Evolutionary conservation across 2,888 invertebrate species (phyloP).

Genomic region (Malthinus seriepunctatus): DNA sequence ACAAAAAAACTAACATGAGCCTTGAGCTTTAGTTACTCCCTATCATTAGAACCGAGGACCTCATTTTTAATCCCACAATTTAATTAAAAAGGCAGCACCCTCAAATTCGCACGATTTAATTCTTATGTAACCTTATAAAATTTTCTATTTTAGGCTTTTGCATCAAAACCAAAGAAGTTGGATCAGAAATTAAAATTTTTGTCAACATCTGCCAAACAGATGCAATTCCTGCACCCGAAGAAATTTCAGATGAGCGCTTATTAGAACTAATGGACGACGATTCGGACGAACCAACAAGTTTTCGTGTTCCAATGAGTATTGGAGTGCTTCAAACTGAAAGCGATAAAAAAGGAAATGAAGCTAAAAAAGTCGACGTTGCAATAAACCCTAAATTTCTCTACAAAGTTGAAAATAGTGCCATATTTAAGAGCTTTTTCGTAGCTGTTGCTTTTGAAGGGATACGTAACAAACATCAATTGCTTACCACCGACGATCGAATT

Average conservation of each 20-base stretch:
- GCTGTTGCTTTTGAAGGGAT: constrained; percentile 79
- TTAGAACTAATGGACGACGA: constrained; percentile 62
- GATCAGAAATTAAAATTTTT: constrained; percentile 73
- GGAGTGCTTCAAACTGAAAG: constrained; percentile 77
- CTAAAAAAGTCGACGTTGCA: constrained; percentile 81
- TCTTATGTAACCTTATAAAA: not conserved
- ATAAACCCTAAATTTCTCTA: constrained; percentile 77
- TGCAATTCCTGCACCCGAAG: constrained; percentile 75
- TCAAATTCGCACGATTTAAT: too few species aligned
- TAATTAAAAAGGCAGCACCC: too few species aligned
- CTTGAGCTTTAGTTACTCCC: too few species aligned
- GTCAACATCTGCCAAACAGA: constrained; percentile 84
- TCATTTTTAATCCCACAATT: too few species aligned
- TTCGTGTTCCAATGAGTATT: constrained; percentile 88
- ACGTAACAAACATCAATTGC: constrained; percentile 76
- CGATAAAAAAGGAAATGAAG: constrained; percentile 74
- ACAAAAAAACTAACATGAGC: too few species aligned
- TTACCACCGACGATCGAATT: constrained; percentile 67
- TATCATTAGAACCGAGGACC: too few species aligned
- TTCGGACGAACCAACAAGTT: constrained; percentile 65
- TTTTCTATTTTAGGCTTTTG: constrained; percentile 67
- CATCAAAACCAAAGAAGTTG: constrained; percentile 72
- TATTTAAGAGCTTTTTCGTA: constrained; percentile 80
- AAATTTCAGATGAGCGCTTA: constrained; percentile 72
- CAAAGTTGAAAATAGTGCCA: constrained; percentile 70